A percentile compares a stretch with the other conserved stretches of the same genome.
phyloP scores from a whole-genome alignment of 2,797 vertebrate genomes.

The Xiphorhynchus erythropygius region DNA sequence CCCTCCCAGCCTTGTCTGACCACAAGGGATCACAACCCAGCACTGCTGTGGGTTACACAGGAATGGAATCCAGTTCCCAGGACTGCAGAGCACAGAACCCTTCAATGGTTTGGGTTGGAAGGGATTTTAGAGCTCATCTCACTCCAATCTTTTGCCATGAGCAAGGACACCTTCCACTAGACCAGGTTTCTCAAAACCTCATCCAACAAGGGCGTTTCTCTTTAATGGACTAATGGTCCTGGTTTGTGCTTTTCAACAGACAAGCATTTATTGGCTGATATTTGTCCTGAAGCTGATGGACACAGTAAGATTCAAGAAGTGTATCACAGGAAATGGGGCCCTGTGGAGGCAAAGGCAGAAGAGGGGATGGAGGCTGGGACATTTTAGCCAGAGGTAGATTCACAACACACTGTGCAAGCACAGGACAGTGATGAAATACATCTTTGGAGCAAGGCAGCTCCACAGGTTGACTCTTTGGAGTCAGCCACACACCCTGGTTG shows the following conservation, averaged over 20 bases:
- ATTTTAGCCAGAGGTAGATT: neutral
- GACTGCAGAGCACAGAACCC: neutral
- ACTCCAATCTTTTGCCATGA: neutral
- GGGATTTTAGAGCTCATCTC: neutral
- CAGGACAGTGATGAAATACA: accelerated
- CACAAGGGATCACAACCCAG: neutral
- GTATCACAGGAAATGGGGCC: neutral
- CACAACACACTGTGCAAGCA: neutral
- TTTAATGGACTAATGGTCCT: neutral
- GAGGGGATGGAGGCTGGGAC: neutral
- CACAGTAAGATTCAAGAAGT: neutral
- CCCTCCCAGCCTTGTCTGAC: neutral
- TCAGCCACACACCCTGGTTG: neutral
- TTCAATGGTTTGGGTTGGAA: neutral
- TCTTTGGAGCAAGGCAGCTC: neutral
- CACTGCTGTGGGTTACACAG: neutral
- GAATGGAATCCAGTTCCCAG: neutral
- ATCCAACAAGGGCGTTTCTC: neutral
- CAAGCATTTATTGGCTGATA: neutral
- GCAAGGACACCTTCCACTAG: neutral
- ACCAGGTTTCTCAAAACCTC: neutral
- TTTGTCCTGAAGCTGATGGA: neutral
- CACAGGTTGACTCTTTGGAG: neutral
- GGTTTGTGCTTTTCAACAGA: neutral
- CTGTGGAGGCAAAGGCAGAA: neutral